Evolutionary conservation across 2,797 vertebrate genomes (phyloP).

Genomic region (Sebastes itinus): DNA sequence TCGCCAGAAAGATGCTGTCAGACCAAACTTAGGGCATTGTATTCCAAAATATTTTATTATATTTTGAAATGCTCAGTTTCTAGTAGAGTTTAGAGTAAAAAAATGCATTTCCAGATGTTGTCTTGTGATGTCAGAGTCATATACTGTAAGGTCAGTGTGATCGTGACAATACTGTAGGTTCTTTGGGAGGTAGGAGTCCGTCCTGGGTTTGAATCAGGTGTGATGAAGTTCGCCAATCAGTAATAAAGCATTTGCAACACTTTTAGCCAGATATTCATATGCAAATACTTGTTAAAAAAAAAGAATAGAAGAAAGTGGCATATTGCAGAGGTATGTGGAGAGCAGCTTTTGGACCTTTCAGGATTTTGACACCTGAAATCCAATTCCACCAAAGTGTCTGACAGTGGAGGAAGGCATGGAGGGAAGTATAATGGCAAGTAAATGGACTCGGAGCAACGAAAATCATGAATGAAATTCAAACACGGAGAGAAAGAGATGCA

Average conservation of each 20-base stretch:
- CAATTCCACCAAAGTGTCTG: conserved; percentile 27
- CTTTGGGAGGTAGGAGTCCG: not conserved
- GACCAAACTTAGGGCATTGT: not conserved
- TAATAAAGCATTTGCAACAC: conserved; percentile 13
- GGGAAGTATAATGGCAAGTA: not conserved
- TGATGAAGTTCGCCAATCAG: conserved; percentile 9
- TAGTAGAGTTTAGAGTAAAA: not conserved
- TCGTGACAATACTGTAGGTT: not conserved
- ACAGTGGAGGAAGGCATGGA: conserved; percentile 2
- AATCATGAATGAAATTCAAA: conserved; percentile 22
- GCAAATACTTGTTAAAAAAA: not conserved
- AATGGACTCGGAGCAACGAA: not conserved
- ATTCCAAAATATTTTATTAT: not conserved
- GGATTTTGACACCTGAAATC: conserved; percentile 26
- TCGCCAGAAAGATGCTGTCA: not conserved
- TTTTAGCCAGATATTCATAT: not conserved
- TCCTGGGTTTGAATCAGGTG: conserved; percentile 13
- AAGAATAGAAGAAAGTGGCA: not conserved
- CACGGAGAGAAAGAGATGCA: not conserved
- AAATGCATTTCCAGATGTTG: conserved; percentile 1
- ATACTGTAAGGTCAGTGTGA: not conserved
- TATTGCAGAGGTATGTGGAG: not conserved
- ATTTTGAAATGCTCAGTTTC: not conserved
- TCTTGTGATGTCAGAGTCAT: not conserved
- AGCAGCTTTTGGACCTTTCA: conserved; percentile 24